These are phyloP conservation scores for Tryphoninae sp. DNA, from an alignment of 2,888 invertebrate species.

Conservation along the genomic window DNA sequence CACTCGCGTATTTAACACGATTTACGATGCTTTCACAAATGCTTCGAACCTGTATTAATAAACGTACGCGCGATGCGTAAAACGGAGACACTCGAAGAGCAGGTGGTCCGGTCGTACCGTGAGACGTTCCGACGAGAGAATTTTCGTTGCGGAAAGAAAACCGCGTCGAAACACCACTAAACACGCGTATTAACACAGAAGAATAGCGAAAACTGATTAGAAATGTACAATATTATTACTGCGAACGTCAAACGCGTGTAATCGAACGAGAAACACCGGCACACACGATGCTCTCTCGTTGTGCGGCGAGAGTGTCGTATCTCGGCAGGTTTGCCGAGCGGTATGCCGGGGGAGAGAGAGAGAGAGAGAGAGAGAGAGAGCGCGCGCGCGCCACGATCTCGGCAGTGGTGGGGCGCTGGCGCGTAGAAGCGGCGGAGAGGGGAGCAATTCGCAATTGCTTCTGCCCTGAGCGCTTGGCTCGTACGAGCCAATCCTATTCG, in stretches of 20 bases:
- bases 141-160: not conserved
- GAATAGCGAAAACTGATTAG: not conserved
- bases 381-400: not conserved
- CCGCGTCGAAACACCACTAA: not conserved
- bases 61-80: not conserved
- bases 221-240: not conserved
- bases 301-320: constrained; percentile 30
- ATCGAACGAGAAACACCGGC: constrained; percentile 28
- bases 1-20: not conserved
- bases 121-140: not conserved
- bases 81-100: not conserved
- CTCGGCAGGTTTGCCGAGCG: constrained; percentile 41
- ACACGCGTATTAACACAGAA: too few species aligned
- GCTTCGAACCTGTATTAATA: not conserved
- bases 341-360: constrained; percentile 13
- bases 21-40: not conserved
- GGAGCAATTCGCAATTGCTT: constrained; percentile 60
- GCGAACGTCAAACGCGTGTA: not conserved
- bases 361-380: constrained; percentile 21
- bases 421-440: constrained; percentile 34
- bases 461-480: constrained; percentile 69
- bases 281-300: constrained; percentile 46
- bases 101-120: not conserved
- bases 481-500: constrained; percentile 69
- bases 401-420: constrained; percentile 12